Evolutionary conservation across 2,113 vertebrate species (phyloP).

Genomic region (Apeltes quadracus): DNA sequence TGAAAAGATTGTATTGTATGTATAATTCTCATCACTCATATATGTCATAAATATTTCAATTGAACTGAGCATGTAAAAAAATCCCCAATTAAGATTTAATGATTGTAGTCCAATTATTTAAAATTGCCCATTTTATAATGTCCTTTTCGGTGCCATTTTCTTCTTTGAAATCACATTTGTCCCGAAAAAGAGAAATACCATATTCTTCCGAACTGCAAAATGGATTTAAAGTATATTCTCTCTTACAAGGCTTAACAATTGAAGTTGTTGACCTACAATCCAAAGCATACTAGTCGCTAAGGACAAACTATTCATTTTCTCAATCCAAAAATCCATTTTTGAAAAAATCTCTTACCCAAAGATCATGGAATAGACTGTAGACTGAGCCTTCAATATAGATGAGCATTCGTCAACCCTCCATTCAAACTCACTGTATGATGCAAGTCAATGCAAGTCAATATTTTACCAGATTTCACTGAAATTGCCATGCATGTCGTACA

Average conservation of each 20-base stretch:
- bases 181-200: not conserved
- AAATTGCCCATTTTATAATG: not conserved
- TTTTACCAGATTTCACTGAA: constrained; percentile 72
- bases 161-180: not conserved
- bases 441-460: constrained; percentile 77
- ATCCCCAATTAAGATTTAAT: not conserved
- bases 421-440: constrained; percentile 68
- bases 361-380: constrained; percentile 33
- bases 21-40: constrained; percentile 17
- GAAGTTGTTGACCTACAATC: not conserved
- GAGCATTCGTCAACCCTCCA: constrained; percentile 50
- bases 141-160: not conserved
- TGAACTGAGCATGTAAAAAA: not conserved
- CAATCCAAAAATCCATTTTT: constrained; percentile 16
- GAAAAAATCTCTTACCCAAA: constrained; percentile 43
- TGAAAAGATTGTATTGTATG: constrained; percentile 23
- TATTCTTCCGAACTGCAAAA: not conserved
- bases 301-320: not conserved
- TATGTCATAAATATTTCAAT: constrained; percentile 29
- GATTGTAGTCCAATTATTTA: not conserved
- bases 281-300: constrained; percentile 1
- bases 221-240: not conserved
- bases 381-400: constrained; percentile 55
- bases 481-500: constrained; percentile 70
- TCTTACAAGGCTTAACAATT: not conserved